These are phyloP conservation scores for Apamea crenata DNA, from an alignment of 2,888 invertebrate genomes.

Conservation along the genomic window DNA sequence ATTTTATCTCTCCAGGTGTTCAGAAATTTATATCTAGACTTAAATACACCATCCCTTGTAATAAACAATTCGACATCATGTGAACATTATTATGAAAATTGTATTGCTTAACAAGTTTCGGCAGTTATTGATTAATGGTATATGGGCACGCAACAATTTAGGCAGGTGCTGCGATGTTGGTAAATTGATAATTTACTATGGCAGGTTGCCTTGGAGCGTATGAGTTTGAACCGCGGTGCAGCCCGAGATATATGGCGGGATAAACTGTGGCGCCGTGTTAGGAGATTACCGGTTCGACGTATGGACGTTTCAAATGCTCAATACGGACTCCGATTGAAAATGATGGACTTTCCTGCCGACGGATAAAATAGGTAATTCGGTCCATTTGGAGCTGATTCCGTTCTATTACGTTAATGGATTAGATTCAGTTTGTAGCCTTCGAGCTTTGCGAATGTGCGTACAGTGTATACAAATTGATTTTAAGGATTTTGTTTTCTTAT, in stretches of 20 bases:
- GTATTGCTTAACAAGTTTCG: conserved; percentile 77
- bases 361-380: conserved; percentile 52
- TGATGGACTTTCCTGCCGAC: conserved; percentile 59
- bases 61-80: conserved; percentile 64
- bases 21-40: conserved; percentile 17
- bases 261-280: conserved; percentile 78
- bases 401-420: conserved; percentile 57
- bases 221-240: conserved; percentile 64
- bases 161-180: conserved; percentile 76
- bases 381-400: conserved; percentile 46
- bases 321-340: conserved; percentile 74
- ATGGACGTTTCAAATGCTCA: conserved; percentile 77
- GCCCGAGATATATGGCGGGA: conserved; percentile 79
- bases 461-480: background rate
- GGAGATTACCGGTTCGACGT: conserved; percentile 77
- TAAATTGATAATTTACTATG: conserved; percentile 78
- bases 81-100: conserved; percentile 73
- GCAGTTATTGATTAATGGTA: conserved; percentile 82
- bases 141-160: conserved; percentile 82
- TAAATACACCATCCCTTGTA: conserved; percentile 27
- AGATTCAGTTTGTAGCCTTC: conserved; percentile 25
- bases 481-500: background rate
- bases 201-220: conserved; percentile 60
- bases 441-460: background rate
- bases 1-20: background rate